Percentiles rank a stretch among this genome's conserved stretches.
Evolutionary conservation across 1,140 invertebrate species (phyloP).

Genomic region (Penaeus indicus): DNA sequence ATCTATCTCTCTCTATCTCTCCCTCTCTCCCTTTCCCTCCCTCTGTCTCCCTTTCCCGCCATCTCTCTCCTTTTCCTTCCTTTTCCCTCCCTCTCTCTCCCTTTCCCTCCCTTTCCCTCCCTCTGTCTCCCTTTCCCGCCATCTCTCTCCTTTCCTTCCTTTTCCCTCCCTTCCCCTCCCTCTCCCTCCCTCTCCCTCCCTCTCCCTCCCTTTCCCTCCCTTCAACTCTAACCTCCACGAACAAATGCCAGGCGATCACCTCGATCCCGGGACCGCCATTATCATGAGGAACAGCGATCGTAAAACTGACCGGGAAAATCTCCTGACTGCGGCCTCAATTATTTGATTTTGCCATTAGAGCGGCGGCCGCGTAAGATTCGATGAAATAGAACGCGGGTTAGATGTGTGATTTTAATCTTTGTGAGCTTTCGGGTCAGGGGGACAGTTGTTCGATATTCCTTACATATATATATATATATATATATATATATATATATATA

Average conservation of each 20-base stretch:
- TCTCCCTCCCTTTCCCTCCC: background rate
- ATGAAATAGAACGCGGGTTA: no score
- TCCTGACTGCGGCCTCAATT: no score
- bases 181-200: background rate
- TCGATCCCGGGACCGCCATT: background rate
- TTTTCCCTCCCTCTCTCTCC: background rate
- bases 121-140: background rate
- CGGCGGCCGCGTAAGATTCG: no score
- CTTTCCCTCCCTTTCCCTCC: background rate
- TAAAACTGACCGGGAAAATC: no score
- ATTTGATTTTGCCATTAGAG: no score
- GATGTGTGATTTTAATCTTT: no score
- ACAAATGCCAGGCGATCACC: no score
- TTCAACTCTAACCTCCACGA: background rate
- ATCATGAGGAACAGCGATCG: background rate
- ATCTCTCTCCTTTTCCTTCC: background rate
- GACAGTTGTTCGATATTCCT: no score
- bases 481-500: constrained; percentile 37
- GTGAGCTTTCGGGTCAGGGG: no score
- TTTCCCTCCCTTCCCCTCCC: background rate
- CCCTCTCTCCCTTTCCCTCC: background rate
- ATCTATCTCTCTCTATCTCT: no score
- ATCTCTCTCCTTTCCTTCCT: background rate
- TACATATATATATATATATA: constrained; percentile 45
- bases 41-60: background rate